These are phyloP conservation scores for Megaceryle maxima DNA, from an alignment of 2,113 vertebrate genomes.

Conservation along the genomic window DNA sequence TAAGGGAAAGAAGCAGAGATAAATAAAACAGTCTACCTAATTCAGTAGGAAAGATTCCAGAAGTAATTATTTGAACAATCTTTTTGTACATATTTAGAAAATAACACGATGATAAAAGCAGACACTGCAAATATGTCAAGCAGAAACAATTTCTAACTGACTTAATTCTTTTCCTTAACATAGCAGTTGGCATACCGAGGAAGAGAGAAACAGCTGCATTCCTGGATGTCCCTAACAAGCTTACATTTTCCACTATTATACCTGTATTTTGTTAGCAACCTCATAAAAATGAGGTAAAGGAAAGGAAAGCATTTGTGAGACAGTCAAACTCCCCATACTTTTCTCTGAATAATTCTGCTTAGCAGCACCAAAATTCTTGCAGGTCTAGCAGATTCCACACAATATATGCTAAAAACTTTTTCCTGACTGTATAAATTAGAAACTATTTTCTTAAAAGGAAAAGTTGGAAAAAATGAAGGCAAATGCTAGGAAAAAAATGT, in stretches of 20 bases:
- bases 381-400: not conserved
- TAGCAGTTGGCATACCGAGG: not conserved
- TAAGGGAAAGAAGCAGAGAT: not conserved
- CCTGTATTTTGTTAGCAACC: not conserved
- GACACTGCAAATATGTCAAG: not conserved
- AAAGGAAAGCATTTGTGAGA: not conserved
- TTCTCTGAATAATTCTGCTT: not conserved
- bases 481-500: not conserved
- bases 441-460: not conserved
- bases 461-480: not conserved
- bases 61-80: not conserved
- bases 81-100: not conserved
- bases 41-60: not conserved
- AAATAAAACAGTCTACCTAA: not conserved
- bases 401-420: not conserved
- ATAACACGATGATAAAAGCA: not conserved
- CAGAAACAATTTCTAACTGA: not conserved
- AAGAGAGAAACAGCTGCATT: not conserved
- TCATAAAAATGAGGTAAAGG: not conserved
- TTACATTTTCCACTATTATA: not conserved
- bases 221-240: not conserved
- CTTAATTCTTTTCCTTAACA: not conserved
- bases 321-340: not conserved
- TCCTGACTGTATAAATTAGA: not conserved
- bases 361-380: not conserved